phyloP scores from a whole-genome alignment of 92 coral and sea anemone species.

The Parazoanthus swiftii region DNA sequence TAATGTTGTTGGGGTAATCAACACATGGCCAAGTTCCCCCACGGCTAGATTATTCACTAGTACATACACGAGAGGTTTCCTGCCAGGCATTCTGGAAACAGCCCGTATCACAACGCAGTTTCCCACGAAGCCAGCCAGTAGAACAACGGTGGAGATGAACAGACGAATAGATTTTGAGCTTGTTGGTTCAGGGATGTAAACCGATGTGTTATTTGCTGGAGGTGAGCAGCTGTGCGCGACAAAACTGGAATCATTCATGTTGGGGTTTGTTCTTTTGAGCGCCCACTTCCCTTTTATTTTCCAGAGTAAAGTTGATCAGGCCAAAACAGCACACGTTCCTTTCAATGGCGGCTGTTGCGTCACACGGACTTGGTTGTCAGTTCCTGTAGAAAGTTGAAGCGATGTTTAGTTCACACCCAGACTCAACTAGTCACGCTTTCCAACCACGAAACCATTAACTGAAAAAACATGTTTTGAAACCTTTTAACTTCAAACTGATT shows the following conservation, averaged over 20 bases:
- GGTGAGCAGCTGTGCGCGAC: background rate
- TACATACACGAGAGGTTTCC: slow-evolving; percentile 28
- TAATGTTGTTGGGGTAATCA: slow-evolving; percentile 20
- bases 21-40: slow-evolving; percentile 18
- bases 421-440: background rate
- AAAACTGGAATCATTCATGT: slow-evolving; percentile 8
- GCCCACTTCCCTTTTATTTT: background rate
- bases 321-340: background rate
- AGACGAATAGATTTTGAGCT: background rate
- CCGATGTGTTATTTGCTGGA: background rate
- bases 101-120: slow-evolving; percentile 35
- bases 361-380: background rate
- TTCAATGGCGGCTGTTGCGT: background rate
- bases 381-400: background rate
- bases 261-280: background rate
- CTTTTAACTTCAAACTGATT: background rate
- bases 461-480: background rate
- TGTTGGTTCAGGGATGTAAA: slow-evolving; percentile 20
- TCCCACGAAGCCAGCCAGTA: slow-evolving; percentile 17
- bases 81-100: background rate
- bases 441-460: background rate
- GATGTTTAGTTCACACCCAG: background rate
- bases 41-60: slow-evolving; percentile 23
- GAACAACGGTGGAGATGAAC: background rate
- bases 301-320: background rate